Conservation (phyloP, 2,888 invertebrate genomes). For the Tachystola acroxantha region DNA sequence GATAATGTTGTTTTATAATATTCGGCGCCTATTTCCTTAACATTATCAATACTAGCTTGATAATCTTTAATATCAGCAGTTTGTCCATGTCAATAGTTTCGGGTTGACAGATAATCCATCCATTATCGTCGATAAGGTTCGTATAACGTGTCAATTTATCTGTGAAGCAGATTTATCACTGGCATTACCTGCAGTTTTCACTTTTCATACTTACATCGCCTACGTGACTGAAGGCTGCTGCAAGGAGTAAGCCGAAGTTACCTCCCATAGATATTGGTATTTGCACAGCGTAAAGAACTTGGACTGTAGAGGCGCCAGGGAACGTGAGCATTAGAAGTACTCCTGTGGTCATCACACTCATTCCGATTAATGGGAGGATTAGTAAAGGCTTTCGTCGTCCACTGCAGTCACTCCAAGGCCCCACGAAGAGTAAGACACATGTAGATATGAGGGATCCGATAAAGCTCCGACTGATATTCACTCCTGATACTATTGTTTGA, state of each 20-base stretch:
- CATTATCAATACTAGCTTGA: not conserved
- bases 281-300: slow-evolving; percentile 63
- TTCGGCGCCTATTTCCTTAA: too few relatives aligned
- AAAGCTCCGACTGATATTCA: slow-evolving; percentile 80
- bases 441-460: slow-evolving; percentile 78
- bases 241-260: slow-evolving; percentile 83
- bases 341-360: slow-evolving; percentile 66
- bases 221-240: slow-evolving; percentile 87
- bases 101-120: not conserved
- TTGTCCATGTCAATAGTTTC: not conserved
- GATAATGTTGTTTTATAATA: too few relatives aligned
- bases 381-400: slow-evolving; percentile 78
- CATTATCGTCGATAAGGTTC: slow-evolving; percentile 51
- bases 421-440: slow-evolving; percentile 74
- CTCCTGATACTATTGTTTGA: slow-evolving; percentile 81
- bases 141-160: not conserved
- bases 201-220: slow-evolving; percentile 81
- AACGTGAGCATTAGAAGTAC: slow-evolving; percentile 61
- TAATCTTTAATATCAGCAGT: not conserved
- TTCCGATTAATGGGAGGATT: slow-evolving; percentile 74
- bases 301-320: slow-evolving; percentile 58
- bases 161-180: not conserved
- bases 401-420: slow-evolving; percentile 81
- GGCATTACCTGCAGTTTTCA: too few relatives aligned
- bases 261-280: slow-evolving; percentile 85